A percentile compares a stretch with the other conserved stretches of the same genome.
Conservation (phyloP, 2,888 invertebrate genomes). For the Apotomis turbidana region DNA sequence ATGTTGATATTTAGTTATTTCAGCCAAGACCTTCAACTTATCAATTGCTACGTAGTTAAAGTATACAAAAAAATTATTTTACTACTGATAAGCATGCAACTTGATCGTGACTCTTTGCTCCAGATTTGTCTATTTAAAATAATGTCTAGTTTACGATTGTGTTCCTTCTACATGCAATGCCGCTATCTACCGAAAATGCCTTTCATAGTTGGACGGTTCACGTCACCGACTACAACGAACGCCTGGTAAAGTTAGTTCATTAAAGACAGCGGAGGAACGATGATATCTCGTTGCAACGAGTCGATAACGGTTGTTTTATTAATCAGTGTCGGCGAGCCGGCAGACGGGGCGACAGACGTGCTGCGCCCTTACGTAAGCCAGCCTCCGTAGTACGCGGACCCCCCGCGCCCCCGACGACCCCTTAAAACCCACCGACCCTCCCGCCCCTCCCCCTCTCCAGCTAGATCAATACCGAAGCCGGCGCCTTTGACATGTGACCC, state of each 20-base stretch:
- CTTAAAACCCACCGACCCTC: constrained; percentile 36
- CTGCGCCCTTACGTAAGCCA: constrained; percentile 78
- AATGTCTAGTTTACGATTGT: constrained; percentile 9
- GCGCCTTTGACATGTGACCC: constrained; percentile 82
- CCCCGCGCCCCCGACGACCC: constrained; percentile 47
- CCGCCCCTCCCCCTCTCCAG: constrained; percentile 53
- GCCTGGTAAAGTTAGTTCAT: constrained; percentile 59
- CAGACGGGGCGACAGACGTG: constrained; percentile 79
- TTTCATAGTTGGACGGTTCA: constrained; percentile 14
- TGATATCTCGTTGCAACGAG: constrained; percentile 66
- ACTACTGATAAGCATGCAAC: constrained; percentile 1
- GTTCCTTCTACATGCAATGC: constrained; percentile 3
- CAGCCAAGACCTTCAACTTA: background rate
- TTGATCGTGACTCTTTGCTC: background rate
- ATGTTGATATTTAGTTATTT: background rate
- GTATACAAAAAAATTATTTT: background rate
- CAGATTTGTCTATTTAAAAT: constrained; percentile 17
- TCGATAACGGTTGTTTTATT: constrained; percentile 75
- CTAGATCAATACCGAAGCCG: constrained; percentile 82
- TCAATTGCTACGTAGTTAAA: no score
- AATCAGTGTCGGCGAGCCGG: constrained; percentile 69
- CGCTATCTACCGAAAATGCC: constrained; percentile 2
- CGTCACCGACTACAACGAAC: constrained; percentile 43
- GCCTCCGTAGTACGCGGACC: constrained; percentile 68
- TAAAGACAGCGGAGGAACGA: constrained; percentile 57